These are phyloP conservation scores for Apamea monoglypha DNA, from an alignment of 2,888 invertebrate genomes.

Conservation along the genomic window DNA sequence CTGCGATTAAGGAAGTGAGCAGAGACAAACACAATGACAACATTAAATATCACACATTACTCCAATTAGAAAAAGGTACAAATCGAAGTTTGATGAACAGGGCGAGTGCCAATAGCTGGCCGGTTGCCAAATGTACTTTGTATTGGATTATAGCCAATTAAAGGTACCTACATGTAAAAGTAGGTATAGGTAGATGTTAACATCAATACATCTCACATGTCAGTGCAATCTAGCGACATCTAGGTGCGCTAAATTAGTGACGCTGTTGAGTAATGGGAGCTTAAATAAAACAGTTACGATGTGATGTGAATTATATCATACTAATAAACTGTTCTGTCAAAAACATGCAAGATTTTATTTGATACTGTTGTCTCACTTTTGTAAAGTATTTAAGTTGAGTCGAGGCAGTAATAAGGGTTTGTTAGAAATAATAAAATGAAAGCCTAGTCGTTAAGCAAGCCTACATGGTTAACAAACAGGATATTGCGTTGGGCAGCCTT, in stretches of 20 bases:
- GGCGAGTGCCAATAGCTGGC: constrained; percentile 87
- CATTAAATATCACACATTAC: constrained; percentile 74
- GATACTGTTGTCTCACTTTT: background rate
- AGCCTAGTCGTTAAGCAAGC: constrained; percentile 79
- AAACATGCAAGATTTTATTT: constrained; percentile 30
- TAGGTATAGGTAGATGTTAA: constrained; percentile 75
- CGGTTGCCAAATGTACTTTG: constrained; percentile 87
- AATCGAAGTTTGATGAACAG: constrained; percentile 88
- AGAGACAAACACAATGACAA: constrained; percentile 63
- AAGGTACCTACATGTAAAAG: constrained; percentile 84
- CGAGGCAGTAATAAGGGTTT: constrained; percentile 38
- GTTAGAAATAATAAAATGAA: constrained; percentile 69
- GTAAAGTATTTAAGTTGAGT: constrained; percentile 11
- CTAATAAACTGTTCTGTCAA: constrained; percentile 46
- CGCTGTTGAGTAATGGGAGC: constrained; percentile 75
- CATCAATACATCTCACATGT: constrained; percentile 86
- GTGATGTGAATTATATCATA: constrained; percentile 62
- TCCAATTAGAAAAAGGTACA: constrained; percentile 86
- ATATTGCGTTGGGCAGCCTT: constrained; percentile 84
- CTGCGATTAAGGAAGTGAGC: constrained; percentile 70
- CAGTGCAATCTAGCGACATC: constrained; percentile 81
- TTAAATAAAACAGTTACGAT: constrained; percentile 68
- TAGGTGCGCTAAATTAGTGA: constrained; percentile 83
- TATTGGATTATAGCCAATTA: constrained; percentile 90
- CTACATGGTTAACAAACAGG: constrained; percentile 82